Evolutionary conservation across 1,140 invertebrate species (phyloP), one percentile per base, ranked within the genome.

Genomic region (Homarus americanus): DNA sequence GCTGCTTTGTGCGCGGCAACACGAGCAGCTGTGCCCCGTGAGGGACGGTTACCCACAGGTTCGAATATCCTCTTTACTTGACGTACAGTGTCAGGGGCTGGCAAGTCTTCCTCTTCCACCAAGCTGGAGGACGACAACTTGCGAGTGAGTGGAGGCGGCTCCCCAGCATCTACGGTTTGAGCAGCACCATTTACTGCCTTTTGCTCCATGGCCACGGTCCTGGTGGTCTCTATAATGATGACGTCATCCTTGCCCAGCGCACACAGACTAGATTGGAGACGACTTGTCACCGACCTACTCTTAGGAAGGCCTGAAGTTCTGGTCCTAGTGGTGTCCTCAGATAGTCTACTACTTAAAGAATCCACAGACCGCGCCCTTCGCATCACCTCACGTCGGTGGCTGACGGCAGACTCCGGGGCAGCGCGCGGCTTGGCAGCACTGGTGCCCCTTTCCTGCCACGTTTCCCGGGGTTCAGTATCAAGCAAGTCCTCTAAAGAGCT

Each of bases 311-410:
- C 91, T 2, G 40, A 17, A 24, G 36, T 63, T 36, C 73, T 63
- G 12, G 41, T 75, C 75, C 89, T 84, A 41, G 49, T 41, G 15
- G 69, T 38, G 3, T 87, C 84, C 49, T 87, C 83, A 73, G 80
- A 36, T 69, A 85, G 40, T 58, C 88, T 87, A 82, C 89, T 73
- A 49, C 76, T 95, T 32, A 98, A 95, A 0, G 96, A 96, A 94
- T 98, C 97, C 15, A 98, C 97, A 66, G 97, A 97, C 2, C 97
- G 95, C 0, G 97, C 97, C n/a, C 97, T 95, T 93, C 97, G 97
- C 94, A 97, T 96, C 32, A 95, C 95, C 34, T 97, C 96, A 91
- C 96, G 95, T 3, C 94, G 91, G 2, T 79, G 90, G 80, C n/a
- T 88, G 84, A 66, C 80, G 44, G 75, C 72, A 44, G 86, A 66